Evolutionary conservation across 2,888 invertebrate species (phyloP).

Genomic region (Papilio elwesi): DNA sequence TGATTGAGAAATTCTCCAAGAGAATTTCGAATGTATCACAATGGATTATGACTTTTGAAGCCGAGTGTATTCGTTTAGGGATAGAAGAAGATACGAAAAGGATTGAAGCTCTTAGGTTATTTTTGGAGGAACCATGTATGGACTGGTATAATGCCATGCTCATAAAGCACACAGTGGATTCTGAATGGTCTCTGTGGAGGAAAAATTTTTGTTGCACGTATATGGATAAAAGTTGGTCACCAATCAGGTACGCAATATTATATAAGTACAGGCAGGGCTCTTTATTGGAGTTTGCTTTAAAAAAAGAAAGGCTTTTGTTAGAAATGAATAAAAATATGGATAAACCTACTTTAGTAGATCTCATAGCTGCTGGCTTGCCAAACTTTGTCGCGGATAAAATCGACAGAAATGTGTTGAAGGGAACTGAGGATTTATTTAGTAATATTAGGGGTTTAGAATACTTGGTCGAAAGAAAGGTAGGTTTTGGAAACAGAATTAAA

Average conservation of each 20-base stretch:
- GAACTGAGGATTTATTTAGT: neutral
- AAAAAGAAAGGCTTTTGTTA: slow-evolving; percentile 44
- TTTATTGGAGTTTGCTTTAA: slow-evolving; percentile 45
- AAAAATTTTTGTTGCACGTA: slow-evolving; percentile 44
- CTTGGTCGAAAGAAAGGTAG: neutral
- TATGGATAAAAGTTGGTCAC: slow-evolving; percentile 46
- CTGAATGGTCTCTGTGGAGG: slow-evolving; percentile 43
- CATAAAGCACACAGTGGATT: slow-evolving; percentile 42
- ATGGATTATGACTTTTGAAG: slow-evolving; percentile 42
- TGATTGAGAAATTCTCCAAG: no score
- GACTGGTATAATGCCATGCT: slow-evolving; percentile 44
- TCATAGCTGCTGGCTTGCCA: slow-evolving; percentile 35
- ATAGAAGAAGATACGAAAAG: slow-evolving; percentile 42
- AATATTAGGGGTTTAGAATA: no score
- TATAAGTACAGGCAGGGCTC: slow-evolving; percentile 45
- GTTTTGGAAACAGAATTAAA: neutral
- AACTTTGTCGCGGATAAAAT: slow-evolving; percentile 40
- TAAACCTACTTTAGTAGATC: slow-evolving; percentile 39
- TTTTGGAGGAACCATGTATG: slow-evolving; percentile 39
- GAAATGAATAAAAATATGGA: slow-evolving; percentile 42
- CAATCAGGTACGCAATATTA: slow-evolving; percentile 44
- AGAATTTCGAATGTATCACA: slow-evolving; percentile 42
- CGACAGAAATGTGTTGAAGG: slow-evolving; percentile 16
- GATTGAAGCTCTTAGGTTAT: slow-evolving; percentile 40
- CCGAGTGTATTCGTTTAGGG: slow-evolving; percentile 41